Evolutionary conservation across 2,888 invertebrate species (phyloP).

Genomic region (Agriopis marginaria): DNA sequence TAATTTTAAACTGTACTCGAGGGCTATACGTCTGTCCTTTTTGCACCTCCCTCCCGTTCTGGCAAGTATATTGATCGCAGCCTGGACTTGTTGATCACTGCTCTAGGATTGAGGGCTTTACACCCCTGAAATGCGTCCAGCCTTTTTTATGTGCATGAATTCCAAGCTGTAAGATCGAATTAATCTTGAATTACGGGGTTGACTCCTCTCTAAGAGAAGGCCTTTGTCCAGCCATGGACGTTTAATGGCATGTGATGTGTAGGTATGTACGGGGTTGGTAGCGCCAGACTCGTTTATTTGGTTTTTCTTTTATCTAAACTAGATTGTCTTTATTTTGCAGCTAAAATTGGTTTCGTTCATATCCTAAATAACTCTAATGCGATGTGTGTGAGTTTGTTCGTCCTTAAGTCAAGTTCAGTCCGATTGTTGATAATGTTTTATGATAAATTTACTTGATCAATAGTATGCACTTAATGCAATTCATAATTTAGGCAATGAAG

Average conservation of each 20-base stretch:
- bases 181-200: constrained; percentile 34
- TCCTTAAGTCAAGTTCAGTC: no score
- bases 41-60: constrained; percentile 67
- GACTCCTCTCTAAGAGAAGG: not conserved
- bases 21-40: constrained; percentile 57
- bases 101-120: constrained; percentile 59
- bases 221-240: not conserved
- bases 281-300: constrained; percentile 38
- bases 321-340: constrained; percentile 8
- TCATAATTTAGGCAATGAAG: no score
- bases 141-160: constrained; percentile 29
- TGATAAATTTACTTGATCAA: no score
- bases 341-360: not conserved
- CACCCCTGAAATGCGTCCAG: constrained; percentile 60
- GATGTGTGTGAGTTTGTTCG: no score
- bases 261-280: constrained; percentile 22
- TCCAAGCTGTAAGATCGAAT: constrained; percentile 16
- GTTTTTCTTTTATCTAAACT: constrained; percentile 7
- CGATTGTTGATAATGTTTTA: no score
- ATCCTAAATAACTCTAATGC: no score
- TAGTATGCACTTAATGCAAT: no score
- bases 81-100: constrained; percentile 84
- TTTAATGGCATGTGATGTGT: constrained; percentile 7
- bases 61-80: constrained; percentile 80
- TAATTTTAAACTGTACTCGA: constrained; percentile 44